phyloP scores from a whole-genome alignment of 2,113 vertebrate genomes.

The Thalassoma bifasciatum region DNA sequence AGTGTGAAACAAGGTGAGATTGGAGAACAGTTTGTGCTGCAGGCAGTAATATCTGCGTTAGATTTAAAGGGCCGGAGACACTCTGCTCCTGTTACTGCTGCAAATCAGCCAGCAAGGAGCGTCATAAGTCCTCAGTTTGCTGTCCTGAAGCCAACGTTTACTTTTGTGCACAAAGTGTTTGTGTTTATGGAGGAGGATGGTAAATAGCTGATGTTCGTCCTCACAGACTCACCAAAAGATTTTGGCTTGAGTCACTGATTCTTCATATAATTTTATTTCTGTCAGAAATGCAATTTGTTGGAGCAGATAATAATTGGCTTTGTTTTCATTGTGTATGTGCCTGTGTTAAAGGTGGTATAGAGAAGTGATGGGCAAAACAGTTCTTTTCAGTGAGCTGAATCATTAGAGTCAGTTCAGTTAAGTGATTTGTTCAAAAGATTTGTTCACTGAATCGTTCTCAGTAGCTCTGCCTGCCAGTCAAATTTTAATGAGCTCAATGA shows the following conservation, averaged over 20 bases:
- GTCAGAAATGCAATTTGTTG: background rate
- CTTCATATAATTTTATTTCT: conserved; percentile 18
- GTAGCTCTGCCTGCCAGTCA: too few relatives aligned
- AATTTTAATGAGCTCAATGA: too few relatives aligned
- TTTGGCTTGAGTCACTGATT: conserved; percentile 27
- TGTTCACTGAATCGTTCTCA: too few relatives aligned
- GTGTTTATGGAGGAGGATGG: background rate
- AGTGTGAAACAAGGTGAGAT: conserved; percentile 45
- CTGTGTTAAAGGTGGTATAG: too few relatives aligned
- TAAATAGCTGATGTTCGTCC: conserved; percentile 9
- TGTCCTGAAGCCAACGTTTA: conserved; percentile 24
- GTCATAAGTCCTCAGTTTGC: conserved; percentile 27
- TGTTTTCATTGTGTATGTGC: too few relatives aligned
- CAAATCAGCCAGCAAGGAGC: conserved; percentile 40
- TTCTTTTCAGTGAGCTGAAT: too few relatives aligned
- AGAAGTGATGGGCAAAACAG: too few relatives aligned
- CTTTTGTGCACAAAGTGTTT: background rate
- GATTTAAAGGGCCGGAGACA: conserved; percentile 31
- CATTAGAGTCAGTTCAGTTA: too few relatives aligned
- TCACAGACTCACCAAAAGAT: conserved; percentile 8
- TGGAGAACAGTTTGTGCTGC: conserved; percentile 42
- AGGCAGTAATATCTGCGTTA: conserved; percentile 38
- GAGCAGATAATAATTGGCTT: too few relatives aligned
- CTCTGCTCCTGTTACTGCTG: conserved; percentile 20
- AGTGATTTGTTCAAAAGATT: too few relatives aligned